Evolutionary conservation across 2,888 invertebrate species (phyloP).

Genomic region (Papilio protenor): DNA sequence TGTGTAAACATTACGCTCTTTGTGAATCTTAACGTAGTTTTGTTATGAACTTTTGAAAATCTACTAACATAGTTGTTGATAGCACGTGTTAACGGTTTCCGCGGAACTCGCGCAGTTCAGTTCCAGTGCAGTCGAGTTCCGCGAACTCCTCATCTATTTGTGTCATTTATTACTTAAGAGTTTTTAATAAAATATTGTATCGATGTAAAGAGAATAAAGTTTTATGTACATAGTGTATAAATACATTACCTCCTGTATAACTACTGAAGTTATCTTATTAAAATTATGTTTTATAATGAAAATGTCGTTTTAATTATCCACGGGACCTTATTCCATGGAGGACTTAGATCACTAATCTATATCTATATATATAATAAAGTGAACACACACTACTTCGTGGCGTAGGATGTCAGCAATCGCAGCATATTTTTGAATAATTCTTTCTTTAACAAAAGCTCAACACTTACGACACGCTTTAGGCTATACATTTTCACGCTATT

Average conservation of each 20-base stretch:
- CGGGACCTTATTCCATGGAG: too few species aligned
- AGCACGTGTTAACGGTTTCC: slow-evolving; percentile 20
- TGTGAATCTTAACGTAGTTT: slow-evolving; percentile 47
- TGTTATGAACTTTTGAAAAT: slow-evolving; percentile 47
- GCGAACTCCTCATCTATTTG: slow-evolving; percentile 35
- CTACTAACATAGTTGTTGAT: slow-evolving; percentile 44
- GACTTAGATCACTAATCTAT: too few species aligned
- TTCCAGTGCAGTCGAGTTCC: background rate
- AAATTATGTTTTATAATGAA: too few species aligned
- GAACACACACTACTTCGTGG: too few species aligned
- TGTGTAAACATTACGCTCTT: slow-evolving; percentile 45
- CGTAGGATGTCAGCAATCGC: too few species aligned
- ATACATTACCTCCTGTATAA: slow-evolving; percentile 67
- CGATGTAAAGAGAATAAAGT: slow-evolving; percentile 51
- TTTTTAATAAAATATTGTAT: slow-evolving; percentile 52
- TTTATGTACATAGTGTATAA: slow-evolving; percentile 77
- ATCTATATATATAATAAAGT: too few species aligned
- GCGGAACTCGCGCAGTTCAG: background rate
- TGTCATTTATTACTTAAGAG: slow-evolving; percentile 46
- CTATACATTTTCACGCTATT: too few species aligned
- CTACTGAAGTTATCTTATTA: slow-evolving; percentile 62
- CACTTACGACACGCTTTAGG: too few species aligned
- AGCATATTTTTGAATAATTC: too few species aligned
- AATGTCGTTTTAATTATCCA: too few species aligned
- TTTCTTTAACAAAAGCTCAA: too few species aligned